Evolutionary conservation across 2,113 vertebrate genomes (phyloP).

Genomic region (Oxygymnocypris stewartii): DNA sequence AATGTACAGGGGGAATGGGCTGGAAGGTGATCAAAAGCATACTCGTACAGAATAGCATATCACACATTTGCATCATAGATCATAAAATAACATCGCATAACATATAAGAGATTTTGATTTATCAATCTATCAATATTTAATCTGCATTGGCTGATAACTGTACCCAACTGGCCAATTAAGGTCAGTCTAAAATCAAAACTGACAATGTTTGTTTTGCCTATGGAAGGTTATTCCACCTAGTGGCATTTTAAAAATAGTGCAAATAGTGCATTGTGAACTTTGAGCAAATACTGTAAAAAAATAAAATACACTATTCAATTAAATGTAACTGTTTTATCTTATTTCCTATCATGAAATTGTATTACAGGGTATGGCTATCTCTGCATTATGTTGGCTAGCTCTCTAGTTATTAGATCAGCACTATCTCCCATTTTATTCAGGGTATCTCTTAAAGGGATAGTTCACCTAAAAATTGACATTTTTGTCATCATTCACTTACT

Average conservation of each 20-base stretch:
- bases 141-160: neutral
- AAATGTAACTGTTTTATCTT: neutral
- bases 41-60: too few species aligned
- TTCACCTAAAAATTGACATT: too few species aligned
- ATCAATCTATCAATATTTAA: neutral
- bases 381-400: neutral
- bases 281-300: too few species aligned
- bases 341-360: neutral
- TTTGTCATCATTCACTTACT: neutral
- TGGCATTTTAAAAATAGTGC: neutral
- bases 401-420: neutral
- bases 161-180: neutral
- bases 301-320: neutral
- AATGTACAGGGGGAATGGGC: too few species aligned
- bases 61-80: too few species aligned
- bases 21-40: too few species aligned
- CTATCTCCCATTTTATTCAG: neutral
- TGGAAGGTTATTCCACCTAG: too few species aligned
- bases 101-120: neutral
- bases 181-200: neutral
- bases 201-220: too few species aligned
- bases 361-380: neutral
- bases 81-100: too few species aligned
- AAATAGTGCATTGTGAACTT: neutral
- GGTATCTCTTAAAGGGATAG: neutral